These are phyloP conservation scores for Porites lobata DNA, from an alignment of 92 coral and sea anemone genomes.

Conservation along the genomic window DNA sequence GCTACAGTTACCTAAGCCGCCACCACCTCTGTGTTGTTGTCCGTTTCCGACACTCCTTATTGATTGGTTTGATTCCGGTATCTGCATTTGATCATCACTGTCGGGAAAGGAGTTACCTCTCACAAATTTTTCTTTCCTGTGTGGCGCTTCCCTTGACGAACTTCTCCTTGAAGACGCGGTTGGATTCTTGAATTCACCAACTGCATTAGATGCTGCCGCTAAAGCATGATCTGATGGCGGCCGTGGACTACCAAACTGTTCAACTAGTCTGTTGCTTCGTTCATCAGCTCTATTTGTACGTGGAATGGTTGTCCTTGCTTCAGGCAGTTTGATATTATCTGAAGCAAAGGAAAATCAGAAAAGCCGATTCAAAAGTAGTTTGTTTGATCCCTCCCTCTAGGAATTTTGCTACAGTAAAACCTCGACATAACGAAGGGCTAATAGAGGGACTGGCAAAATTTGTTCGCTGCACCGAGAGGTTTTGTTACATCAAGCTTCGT, in stretches of 20 bases:
- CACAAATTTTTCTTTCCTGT: neutral
- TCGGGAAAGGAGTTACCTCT: neutral
- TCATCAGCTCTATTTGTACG: neutral
- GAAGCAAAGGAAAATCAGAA: too few relatives aligned
- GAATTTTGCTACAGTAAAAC: too few relatives aligned
- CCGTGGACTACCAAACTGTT: neutral
- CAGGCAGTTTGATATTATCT: too few relatives aligned
- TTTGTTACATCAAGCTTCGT: too few relatives aligned
- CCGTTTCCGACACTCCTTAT: neutral
- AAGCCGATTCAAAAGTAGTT: too few relatives aligned
- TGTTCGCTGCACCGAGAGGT: too few relatives aligned
- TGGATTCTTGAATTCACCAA: neutral
- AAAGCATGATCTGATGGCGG: neutral
- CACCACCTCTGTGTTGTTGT: neutral
- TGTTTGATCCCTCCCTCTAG: too few relatives aligned
- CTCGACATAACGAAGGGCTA: too few relatives aligned
- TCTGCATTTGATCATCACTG: neutral
- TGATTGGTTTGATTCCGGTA: neutral
- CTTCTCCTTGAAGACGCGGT: neutral
- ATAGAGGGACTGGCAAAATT: too few relatives aligned
- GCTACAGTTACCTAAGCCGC: neutral
- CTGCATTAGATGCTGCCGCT: neutral
- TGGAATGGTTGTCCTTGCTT: neutral
- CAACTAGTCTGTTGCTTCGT: neutral
- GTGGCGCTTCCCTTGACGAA: neutral